Conservation (phyloP, 92 coral and sea anemone species). For the Phenganax marumi region DNA sequence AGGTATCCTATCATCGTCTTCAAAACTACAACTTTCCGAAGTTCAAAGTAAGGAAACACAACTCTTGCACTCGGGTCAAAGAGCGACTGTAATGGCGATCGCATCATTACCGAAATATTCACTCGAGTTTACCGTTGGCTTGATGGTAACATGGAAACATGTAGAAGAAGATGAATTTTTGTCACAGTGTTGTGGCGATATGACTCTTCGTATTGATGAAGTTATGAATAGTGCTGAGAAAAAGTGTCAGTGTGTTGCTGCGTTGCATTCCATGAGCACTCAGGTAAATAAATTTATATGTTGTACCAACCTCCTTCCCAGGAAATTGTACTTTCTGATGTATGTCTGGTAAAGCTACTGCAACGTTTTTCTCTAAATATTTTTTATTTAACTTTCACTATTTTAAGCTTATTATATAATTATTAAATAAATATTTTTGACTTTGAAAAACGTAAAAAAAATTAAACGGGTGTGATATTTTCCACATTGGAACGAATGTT, state of each 20-base stretch:
- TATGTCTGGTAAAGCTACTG: not conserved
- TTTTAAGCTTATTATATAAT: too few relatives aligned
- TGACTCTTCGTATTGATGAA: constrained; percentile 20
- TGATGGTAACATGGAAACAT: constrained; percentile 38
- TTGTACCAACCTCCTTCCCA: too few relatives aligned
- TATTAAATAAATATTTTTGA: too few relatives aligned
- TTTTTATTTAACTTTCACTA: not conserved
- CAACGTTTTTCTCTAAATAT: not conserved
- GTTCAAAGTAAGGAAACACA: not conserved
- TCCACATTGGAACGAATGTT: too few relatives aligned
- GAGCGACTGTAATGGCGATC: not conserved
- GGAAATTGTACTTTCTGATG: not conserved
- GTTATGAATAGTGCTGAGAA: not conserved
- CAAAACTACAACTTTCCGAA: not conserved
- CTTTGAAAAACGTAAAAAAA: not conserved
- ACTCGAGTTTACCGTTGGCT: constrained; percentile 5
- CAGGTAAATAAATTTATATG: constrained; percentile 14
- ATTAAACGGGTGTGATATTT: not conserved
- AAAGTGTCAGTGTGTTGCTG: constrained; percentile 24
- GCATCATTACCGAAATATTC: not conserved
- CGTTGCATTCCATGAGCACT: constrained; percentile 23
- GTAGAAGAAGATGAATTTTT: not conserved
- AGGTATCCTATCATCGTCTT: constrained; percentile 13
- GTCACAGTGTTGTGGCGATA: constrained; percentile 27
- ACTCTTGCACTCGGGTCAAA: constrained; percentile 20